A percentile compares a stretch with the other conserved stretches of the same genome.
Evolutionary conservation across 1,140 invertebrate genomes (phyloP).

Genomic region (Drosophila varians): DNA sequence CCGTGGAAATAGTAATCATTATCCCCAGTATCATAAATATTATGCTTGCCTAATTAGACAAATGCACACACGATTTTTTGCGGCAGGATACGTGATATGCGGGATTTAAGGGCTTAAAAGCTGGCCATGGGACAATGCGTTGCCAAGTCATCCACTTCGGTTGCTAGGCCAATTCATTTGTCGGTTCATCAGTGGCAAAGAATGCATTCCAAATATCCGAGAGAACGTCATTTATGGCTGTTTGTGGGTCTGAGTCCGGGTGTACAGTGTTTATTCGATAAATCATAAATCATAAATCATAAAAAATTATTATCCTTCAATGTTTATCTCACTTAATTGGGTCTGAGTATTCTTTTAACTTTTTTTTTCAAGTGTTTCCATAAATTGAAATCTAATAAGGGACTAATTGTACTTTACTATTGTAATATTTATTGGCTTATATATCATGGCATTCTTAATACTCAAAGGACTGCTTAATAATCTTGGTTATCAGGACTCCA

Average conservation of each 20-base stretch:
- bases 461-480: neutral
- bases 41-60: neutral
- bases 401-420: too few relatives aligned
- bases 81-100: neutral
- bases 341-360: too few relatives aligned
- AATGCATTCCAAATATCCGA: constrained; percentile 27
- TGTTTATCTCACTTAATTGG: too few relatives aligned
- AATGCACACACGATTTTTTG: neutral
- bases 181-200: constrained; percentile 43
- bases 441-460: too few relatives aligned
- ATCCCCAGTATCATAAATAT: neutral
- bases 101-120: constrained; percentile 26
- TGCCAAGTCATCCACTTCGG: constrained; percentile 1
- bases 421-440: too few relatives aligned
- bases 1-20: neutral
- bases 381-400: too few relatives aligned
- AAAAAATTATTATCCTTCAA: too few relatives aligned
- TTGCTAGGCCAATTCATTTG: constrained; percentile 49
- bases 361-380: too few relatives aligned
- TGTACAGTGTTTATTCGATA: neutral
- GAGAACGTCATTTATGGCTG: constrained; percentile 5
- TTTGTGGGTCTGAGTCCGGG: constrained; percentile 8
- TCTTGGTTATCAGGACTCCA: neutral
- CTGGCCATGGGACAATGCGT: neutral
- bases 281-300: too few relatives aligned